Percentiles rank a stretch among this genome's conserved stretches.
Conservation (phyloP, 2,888 invertebrate species). For the Chymomyza caudatula region DNA sequence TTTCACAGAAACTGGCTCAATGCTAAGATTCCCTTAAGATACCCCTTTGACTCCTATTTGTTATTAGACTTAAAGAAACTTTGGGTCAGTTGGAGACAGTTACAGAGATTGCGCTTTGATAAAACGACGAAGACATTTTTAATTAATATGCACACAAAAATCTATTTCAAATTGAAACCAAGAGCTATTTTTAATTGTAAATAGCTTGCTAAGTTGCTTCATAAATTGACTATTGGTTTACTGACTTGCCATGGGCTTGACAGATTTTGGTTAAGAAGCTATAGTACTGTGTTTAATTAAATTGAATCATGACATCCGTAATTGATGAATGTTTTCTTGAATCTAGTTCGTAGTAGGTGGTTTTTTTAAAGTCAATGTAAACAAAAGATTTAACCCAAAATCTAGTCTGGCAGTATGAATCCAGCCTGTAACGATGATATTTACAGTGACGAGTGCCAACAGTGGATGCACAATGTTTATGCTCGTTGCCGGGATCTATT, state of each 20-base stretch:
- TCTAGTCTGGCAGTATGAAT: constrained; percentile 37
- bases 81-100: background rate
- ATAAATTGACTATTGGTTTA: background rate
- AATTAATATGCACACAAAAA: no score
- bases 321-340: background rate
- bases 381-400: background rate
- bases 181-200: background rate
- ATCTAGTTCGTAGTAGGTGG: background rate
- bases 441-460: constrained; percentile 37
- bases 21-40: background rate
- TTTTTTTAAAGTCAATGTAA: background rate
- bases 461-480: constrained; percentile 51
- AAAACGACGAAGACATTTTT: no score
- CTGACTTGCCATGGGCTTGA: background rate
- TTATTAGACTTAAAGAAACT: background rate
- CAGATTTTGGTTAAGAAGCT: background rate
- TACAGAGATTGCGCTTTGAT: no score
- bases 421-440: constrained; percentile 44
- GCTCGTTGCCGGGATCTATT: constrained; percentile 36
- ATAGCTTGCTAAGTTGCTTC: background rate
- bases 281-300: background rate
- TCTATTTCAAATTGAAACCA: no score
- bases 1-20: background rate
- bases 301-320: background rate
- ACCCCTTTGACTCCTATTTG: background rate